Conservation (phyloP, 2,797 vertebrate species). For the Crocidura indochinensis region DNA sequence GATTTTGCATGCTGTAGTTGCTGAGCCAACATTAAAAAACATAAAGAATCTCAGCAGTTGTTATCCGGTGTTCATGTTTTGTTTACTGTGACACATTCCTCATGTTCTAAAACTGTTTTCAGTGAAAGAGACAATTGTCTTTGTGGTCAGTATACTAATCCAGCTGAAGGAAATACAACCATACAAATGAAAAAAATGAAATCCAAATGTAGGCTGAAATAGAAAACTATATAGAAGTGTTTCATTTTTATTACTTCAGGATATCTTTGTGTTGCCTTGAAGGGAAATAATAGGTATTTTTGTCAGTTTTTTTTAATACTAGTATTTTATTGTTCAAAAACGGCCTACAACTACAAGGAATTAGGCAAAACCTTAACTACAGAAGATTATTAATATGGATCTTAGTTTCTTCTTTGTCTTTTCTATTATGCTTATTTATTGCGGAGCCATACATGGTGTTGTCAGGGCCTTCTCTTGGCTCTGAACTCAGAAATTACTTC, state of each 20-base stretch:
- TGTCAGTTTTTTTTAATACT: slow-evolving; percentile 23
- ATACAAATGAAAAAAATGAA: slow-evolving; percentile 38
- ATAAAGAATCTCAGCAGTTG: slow-evolving; percentile 31
- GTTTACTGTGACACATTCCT: slow-evolving; percentile 54
- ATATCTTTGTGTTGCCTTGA: slow-evolving; percentile 29
- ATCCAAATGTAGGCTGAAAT: slow-evolving; percentile 50
- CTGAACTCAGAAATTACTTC: no score
- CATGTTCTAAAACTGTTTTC: not conserved
- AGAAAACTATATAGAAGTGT: not conserved
- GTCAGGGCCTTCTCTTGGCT: no score
- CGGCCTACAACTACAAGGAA: not conserved
- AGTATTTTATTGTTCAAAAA: slow-evolving; percentile 59
- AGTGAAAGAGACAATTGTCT: slow-evolving; percentile 19
- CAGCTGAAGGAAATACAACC: not conserved
- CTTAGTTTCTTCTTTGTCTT: not conserved
- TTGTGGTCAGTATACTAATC: not conserved
- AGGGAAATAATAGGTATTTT: not conserved
- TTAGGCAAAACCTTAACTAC: not conserved
- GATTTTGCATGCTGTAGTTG: slow-evolving; percentile 54
- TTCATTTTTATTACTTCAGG: slow-evolving; percentile 34
- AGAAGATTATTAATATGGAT: not conserved
- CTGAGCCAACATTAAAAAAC: slow-evolving; percentile 35
- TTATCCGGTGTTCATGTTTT: slow-evolving; percentile 56
- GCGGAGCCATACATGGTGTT: no score
- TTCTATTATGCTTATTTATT: no score